Conservation (phyloP, 2,113 vertebrate genomes). For the Rhinopithecus roxellana region DNA sequence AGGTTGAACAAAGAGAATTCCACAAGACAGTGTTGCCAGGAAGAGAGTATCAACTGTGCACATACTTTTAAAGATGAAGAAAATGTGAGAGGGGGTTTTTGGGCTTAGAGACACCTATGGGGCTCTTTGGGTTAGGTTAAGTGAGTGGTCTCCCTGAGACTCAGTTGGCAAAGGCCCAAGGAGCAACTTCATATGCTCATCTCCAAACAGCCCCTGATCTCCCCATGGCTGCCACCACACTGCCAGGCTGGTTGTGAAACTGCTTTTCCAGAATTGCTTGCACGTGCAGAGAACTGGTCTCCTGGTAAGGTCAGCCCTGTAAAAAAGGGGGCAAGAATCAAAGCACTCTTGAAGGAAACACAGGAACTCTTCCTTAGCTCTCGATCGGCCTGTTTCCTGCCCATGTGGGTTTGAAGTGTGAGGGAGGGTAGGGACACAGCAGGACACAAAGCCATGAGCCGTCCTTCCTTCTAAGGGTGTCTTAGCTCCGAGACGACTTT, state of each 20-base stretch:
- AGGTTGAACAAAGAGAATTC: not conserved
- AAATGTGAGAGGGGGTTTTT: not conserved
- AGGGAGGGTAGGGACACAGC: not conserved
- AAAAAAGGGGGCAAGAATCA: conserved; percentile 68
- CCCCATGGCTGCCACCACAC: not conserved
- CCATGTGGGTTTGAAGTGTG: conserved; percentile 30
- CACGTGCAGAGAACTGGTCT: conserved; percentile 58
- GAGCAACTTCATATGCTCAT: not conserved
- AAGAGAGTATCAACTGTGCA: not conserved
- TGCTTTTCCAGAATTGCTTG: conserved; percentile 48
- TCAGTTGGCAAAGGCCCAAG: not conserved
- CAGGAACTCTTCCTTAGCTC: conserved; percentile 46
- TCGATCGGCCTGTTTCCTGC: conserved; percentile 67
- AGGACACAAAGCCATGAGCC: not conserved
- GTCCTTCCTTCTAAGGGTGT: not conserved
- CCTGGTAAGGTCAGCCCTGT: conserved; percentile 71
- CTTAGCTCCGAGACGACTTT: not conserved
- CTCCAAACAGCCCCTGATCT: not conserved
- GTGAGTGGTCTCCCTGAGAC: not conserved
- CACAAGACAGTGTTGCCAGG: not conserved
- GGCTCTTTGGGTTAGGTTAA: not conserved
- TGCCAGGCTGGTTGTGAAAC: not conserved
- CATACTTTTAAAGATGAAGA: not conserved
- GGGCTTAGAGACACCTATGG: rapidly evolving
- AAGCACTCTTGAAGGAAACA: conserved; percentile 74